Evolutionary conservation across 2,797 vertebrate species (phyloP), one percentile per base, ranked within the genome.

Genomic region (Eleutherodactylus coqui): DNA sequence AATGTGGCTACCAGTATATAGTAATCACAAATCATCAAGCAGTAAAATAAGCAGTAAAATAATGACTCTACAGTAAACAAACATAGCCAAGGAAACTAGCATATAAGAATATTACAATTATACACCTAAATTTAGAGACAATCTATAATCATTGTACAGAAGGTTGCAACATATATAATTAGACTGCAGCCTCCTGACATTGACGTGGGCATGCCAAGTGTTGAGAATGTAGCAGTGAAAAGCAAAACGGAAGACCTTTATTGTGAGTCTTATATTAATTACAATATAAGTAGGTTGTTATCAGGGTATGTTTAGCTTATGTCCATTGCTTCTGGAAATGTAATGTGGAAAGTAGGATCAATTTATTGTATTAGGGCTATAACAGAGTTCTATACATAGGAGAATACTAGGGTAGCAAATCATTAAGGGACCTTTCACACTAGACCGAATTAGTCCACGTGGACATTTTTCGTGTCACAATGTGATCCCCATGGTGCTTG

Each of bases 1-100:
- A 79, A 34, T 67, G 41, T 47, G 55, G 17, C 43, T 82, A 41
- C 45, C 27, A 36, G 45, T 41, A 43, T 72, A 41, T 36, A 82
- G 80, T 29, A 7, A 36, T 72, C 24, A 72, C 79, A 70, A 49
- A 32, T 27, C 32, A 53, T 49, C 21, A 69, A 51, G 72, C 45
- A 55, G 11, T 72, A 70, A 82, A 70, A 82, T 49, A 27, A 72
- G 55, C 55, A 82, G 21, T 72, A 70, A 82, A 70, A 82, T 49
- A 27, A 72, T 72, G 55, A 82, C 29, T 27, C 47, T 32, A 38
- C 6, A 53, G 34, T 72, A 72, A n/a, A 82, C 62, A 67, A 69
- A 49, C 29, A 70, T 9, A 81, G 19, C 32, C 79, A 51, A 36
- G 62, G 79, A 70, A 47, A 51, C 62, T 51, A 36, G 38, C 45